Evolutionary conservation across 2,797 vertebrate species (phyloP).

Genomic region (Sus cebifrons): DNA sequence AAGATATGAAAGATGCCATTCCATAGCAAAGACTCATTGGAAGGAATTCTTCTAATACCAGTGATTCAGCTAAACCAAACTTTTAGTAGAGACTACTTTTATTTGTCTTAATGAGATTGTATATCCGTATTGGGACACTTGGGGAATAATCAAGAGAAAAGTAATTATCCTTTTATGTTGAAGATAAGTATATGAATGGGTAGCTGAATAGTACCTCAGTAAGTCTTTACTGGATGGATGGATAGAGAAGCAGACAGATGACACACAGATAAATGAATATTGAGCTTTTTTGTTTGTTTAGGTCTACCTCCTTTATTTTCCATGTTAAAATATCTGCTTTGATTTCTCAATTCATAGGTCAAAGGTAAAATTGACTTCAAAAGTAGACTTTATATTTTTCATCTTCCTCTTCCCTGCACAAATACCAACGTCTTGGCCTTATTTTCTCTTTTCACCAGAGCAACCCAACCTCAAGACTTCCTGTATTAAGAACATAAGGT

Average conservation of each 20-base stretch:
- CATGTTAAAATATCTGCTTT: background rate
- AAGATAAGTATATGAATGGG: background rate
- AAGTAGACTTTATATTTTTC: conserved; percentile 29
- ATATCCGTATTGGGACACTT: background rate
- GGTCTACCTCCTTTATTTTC: conserved; percentile 45
- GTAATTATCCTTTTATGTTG: background rate
- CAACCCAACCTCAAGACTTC: conserved; percentile 41
- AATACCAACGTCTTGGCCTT: conserved; percentile 17
- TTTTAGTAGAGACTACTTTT: background rate
- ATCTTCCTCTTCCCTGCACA: background rate
- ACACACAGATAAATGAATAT: background rate
- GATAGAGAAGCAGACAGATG: background rate
- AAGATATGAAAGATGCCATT: conserved; percentile 10
- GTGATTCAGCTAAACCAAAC: background rate
- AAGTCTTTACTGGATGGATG: background rate
- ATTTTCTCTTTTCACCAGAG: conserved; percentile 36
- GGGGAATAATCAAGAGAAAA: conserved; percentile 8
- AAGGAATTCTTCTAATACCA: conserved; percentile 38
- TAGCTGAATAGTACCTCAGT: background rate
- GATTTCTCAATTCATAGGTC: conserved; percentile 43
- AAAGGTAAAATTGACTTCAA: background rate
- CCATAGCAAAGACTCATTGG: background rate
- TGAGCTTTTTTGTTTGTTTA: conserved; percentile 24
- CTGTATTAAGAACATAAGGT: background rate
- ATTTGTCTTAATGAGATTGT: background rate